Conservation (phyloP, 2,797 vertebrate genomes). For the Bovichtus diacanthus region DNA sequence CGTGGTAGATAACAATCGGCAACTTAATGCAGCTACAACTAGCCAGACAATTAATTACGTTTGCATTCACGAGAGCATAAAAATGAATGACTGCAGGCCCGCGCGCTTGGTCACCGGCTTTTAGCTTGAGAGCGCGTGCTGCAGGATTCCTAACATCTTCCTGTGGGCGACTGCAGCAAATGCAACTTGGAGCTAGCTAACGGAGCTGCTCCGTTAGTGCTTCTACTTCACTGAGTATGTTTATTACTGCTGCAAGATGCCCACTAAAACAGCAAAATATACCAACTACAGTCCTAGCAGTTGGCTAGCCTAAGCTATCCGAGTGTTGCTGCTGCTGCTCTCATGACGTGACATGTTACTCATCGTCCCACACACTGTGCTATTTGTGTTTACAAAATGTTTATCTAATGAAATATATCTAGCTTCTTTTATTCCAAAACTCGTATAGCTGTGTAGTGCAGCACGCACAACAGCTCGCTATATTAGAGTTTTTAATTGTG, state of each 20-base stretch:
- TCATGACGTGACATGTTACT: constrained; percentile 46
- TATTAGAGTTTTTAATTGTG: not conserved
- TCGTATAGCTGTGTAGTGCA: not conserved
- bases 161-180: constrained; percentile 78
- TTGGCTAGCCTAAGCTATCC: constrained; percentile 28
- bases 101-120: constrained; percentile 68
- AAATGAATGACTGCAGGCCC: constrained; percentile 76
- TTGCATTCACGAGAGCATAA: not conserved
- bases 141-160: constrained; percentile 68
- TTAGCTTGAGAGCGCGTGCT: constrained; percentile 71
- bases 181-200: constrained; percentile 44
- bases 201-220: constrained; percentile 11
- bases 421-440: not conserved
- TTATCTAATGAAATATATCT: not conserved
- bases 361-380: constrained; percentile 25
- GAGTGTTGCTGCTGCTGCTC: constrained; percentile 25
- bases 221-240: constrained; percentile 15
- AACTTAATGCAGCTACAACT: not conserved
- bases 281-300: constrained; percentile 14
- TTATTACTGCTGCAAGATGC: constrained; percentile 50
- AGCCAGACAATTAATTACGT: not conserved
- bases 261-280: not conserved
- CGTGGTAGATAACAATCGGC: not conserved
- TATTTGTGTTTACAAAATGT: constrained; percentile 44
- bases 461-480: not conserved